phyloP scores from a whole-genome alignment of 2,888 invertebrate species.

The Agonopterix heracliana region DNA sequence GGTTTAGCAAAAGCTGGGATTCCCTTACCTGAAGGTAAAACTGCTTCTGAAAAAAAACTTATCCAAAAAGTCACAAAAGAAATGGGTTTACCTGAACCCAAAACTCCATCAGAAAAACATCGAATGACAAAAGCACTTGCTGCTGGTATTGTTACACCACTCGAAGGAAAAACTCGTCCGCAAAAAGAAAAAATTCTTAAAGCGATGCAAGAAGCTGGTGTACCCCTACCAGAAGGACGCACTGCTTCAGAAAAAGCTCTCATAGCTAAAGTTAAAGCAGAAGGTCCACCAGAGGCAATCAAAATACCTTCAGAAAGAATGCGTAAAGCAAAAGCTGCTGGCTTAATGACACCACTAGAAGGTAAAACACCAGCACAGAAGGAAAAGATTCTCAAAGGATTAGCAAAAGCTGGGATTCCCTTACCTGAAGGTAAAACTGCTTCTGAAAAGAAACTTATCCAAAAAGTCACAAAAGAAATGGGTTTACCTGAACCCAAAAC shows the following conservation, averaged over 20 bases:
- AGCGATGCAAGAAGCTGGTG: conserved; percentile 18
- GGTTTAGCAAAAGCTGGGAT: conserved; percentile 2
- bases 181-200: conserved; percentile 26
- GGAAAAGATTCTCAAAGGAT: conserved; percentile 18
- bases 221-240: conserved; percentile 27
- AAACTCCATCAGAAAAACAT: conserved; percentile 23
- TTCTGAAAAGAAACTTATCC: conserved; percentile 27
- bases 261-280: conserved; percentile 17
- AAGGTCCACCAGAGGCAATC: conserved; percentile 2
- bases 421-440: conserved; percentile 26
- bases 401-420: conserved; percentile 15
- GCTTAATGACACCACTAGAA: conserved; percentile 18
- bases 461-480: conserved; percentile 18
- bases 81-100: conserved; percentile 22
- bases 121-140: conserved; percentile 25
- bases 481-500: conserved; percentile 29
- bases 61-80: conserved; percentile 17
- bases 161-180: conserved; percentile 21
- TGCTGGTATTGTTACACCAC: conserved; percentile 20
- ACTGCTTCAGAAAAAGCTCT: conserved; percentile 24
- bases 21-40: conserved; percentile 25
- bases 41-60: conserved; percentile 31
- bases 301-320: conserved; percentile 14
- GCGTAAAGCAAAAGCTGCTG: conserved; percentile 16
- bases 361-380: conserved; percentile 24